Percentiles rank a stretch among this genome's conserved stretches.
Evolutionary conservation across 2,113 vertebrate species (phyloP).

Genomic region (Ammospiza caudacuta): DNA sequence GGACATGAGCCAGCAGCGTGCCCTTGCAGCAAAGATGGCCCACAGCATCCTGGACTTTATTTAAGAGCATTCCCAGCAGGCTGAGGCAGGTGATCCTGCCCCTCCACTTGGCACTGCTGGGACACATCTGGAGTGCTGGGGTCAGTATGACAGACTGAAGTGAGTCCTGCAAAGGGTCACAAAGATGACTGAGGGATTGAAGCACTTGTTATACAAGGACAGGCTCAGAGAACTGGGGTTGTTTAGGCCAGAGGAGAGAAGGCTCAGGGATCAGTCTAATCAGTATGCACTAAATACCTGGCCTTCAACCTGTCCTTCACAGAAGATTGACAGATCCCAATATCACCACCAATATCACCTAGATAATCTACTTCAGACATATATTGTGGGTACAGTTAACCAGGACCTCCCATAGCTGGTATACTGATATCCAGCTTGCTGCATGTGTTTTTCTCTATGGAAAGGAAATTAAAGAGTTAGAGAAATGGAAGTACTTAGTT

Average conservation of each 20-base stretch:
- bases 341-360: neutral
- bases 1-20: fast-evolving
- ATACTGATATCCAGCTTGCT: neutral
- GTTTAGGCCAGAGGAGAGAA: neutral
- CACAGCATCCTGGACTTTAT: neutral
- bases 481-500: neutral
- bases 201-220: neutral
- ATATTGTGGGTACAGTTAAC: neutral
- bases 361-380: neutral
- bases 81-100: neutral
- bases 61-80: neutral
- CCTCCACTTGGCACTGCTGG: neutral
- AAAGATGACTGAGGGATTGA: fast-evolving
- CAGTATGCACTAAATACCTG: neutral
- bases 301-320: neutral
- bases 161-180: neutral
- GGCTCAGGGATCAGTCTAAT: neutral
- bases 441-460: fast-evolving
- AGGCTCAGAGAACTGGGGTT: neutral
- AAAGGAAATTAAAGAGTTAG: neutral
- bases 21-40: neutral
- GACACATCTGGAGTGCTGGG: neutral
- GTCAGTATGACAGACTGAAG: neutral
- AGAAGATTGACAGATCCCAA: neutral
- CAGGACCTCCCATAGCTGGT: neutral